phyloP scores from a whole-genome alignment of 2,797 vertebrate genomes.

The Chloroceryle inda region DNA sequence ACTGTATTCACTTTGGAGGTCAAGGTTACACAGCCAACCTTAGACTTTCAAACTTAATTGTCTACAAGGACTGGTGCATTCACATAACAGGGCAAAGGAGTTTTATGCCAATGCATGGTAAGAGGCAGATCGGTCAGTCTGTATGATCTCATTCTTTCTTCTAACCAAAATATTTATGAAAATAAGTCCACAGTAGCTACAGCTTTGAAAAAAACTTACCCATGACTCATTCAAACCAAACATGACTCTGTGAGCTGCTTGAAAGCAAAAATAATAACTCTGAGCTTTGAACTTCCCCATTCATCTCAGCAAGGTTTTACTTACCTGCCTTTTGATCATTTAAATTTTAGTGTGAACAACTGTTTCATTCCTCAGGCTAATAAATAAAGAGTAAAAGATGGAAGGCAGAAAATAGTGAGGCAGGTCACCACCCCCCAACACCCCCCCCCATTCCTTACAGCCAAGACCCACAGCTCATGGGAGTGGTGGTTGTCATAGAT shows the following conservation, averaged over 20 bases:
- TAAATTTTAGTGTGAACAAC: not conserved
- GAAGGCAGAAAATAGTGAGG: not conserved
- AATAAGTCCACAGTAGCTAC: not conserved
- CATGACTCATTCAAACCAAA: not conserved
- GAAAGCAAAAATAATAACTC: not conserved
- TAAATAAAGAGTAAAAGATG: not conserved
- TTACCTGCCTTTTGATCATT: not conserved
- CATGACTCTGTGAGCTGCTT: accelerated
- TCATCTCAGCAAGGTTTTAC: not conserved
- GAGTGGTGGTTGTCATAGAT: not conserved
- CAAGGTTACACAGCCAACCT: not conserved
- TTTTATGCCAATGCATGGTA: not conserved
- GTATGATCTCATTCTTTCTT: not conserved
- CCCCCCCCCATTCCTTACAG: not conserved
- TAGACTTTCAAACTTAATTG: not conserved
- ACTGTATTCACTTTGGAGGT: not conserved
- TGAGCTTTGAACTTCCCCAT: not conserved
- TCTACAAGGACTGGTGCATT: not conserved
- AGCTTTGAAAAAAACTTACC: not conserved
- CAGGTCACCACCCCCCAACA: too few relatives aligned
- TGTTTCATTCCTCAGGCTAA: not conserved
- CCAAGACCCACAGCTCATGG: accelerated
- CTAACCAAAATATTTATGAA: not conserved
- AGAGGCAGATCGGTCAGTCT: not conserved
- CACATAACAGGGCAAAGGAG: accelerated